Conservation (phyloP, 2,888 invertebrate genomes). For the Dolomedes plantarius region DNA sequence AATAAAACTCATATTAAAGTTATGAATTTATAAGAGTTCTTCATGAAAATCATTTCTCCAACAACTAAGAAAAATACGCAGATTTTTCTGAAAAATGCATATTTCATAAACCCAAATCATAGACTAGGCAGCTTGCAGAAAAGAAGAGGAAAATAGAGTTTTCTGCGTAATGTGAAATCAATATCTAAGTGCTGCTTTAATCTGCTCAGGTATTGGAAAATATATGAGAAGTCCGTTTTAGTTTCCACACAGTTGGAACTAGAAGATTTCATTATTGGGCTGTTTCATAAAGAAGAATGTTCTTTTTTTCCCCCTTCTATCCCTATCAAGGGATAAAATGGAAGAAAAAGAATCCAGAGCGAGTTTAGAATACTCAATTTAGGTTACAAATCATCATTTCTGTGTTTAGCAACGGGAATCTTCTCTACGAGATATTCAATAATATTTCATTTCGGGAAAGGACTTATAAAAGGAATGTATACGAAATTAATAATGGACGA, state of each 20-base stretch:
- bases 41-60: too few relatives aligned
- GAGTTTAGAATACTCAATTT: neutral
- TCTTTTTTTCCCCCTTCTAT: too few relatives aligned
- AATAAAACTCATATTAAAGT: too few relatives aligned
- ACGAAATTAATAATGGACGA: too few relatives aligned
- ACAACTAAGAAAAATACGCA: too few relatives aligned
- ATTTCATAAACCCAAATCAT: neutral
- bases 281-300: neutral
- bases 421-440: too few relatives aligned
- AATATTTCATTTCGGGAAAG: too few relatives aligned
- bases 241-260: neutral
- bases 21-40: too few relatives aligned
- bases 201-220: constrained; percentile 4
- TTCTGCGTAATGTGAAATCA: neutral
- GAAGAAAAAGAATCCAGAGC: neutral
- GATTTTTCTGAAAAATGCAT: too few relatives aligned
- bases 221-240: neutral
- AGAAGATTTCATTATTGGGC: neutral
- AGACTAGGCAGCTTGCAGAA: neutral
- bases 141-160: neutral
- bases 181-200: neutral
- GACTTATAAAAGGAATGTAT: too few relatives aligned
- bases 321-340: neutral
- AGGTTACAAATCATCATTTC: neutral
- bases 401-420: too few relatives aligned